Base-by-base conservation (phyloP, 2,888 invertebrate species). In the Eretmocerus hayati region DNA sequence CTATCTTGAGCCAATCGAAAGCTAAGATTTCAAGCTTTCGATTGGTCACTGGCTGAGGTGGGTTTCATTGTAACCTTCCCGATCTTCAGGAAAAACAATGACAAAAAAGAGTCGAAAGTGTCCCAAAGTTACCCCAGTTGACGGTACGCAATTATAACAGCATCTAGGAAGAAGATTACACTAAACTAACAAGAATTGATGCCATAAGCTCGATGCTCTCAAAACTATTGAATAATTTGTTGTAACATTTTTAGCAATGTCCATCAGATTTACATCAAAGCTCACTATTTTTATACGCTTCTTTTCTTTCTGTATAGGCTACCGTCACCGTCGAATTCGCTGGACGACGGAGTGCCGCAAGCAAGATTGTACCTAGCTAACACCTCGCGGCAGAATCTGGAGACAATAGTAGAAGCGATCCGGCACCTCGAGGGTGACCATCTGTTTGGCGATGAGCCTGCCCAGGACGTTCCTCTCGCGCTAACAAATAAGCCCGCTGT, bases 331-430 rank as follows among this genome's bases (percentile, higher is more conserved):
- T 81, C 66, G 19, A 68, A 65, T 58, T 58, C 71, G 33, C 35
- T 71, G 38, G 75, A 75, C 42, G 77, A 76, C 51, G 70, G 71
- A 8, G 70, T 73, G n/a, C 72, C 76, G 1, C 74, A 74, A 53
- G 65, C 62, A 46, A 73, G 80, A 56, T 67, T 80, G 45, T 81
- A 78, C 61, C 70, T 80, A 42, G 80, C 83, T 15, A 83, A 82
- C 57, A 88, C 88, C 43, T 91, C 92, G 55, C 84, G 93, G 46
- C 92, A 94, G 72, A 96, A 95, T 72, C 78, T 99, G 62, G 95
- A 97, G 74, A 96, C 96, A 13, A 96, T 99, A 59, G 94, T 97
- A 32, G 96, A 97, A 72, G 99, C 99, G 47, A 97, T 99, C 65
- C 84, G 95, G 32, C 96, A 97, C 70, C 76, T 99, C 58, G 97